Evolutionary conservation across 2,797 vertebrate genomes (phyloP).

Genomic region (Zalophus californianus): DNA sequence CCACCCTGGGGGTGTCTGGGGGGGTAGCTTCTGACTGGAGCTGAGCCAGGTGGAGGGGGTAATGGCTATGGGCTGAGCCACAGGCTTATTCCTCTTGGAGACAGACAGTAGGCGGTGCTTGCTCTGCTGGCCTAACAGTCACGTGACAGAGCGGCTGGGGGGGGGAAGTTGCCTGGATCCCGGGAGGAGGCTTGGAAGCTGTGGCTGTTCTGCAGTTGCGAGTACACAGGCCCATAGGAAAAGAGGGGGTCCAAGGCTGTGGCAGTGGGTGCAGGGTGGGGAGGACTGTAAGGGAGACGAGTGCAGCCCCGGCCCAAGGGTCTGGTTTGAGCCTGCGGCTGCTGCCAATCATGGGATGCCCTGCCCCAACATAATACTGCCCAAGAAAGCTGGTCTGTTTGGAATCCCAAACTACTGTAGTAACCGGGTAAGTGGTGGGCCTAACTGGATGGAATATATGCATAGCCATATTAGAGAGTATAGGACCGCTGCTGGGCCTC

Average conservation of each 20-base stretch:
- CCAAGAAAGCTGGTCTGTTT: neutral
- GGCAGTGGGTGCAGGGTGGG: neutral
- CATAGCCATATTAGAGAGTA: neutral
- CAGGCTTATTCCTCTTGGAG: neutral
- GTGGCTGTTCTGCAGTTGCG: neutral
- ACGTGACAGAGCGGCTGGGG: neutral
- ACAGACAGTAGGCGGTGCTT: neutral
- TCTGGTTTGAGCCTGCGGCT: neutral
- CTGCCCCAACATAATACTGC: neutral
- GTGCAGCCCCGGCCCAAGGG: neutral
- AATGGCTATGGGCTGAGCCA: neutral
- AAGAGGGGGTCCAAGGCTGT: neutral
- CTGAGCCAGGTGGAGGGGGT: neutral
- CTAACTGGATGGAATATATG: neutral
- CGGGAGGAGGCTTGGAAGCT: neutral
- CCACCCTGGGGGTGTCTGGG: neutral
- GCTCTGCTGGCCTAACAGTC: neutral
- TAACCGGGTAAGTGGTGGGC: neutral
- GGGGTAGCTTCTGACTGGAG: neutral
- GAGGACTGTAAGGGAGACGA: neutral
- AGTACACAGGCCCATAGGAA: neutral
- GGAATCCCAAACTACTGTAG: neutral
- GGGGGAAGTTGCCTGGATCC: neutral
- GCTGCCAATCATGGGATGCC: neutral
- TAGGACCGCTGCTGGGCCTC: neutral